Base-by-base conservation (phyloP, 1,140 invertebrate species). In the Zaprionus camerounensis region DNA sequence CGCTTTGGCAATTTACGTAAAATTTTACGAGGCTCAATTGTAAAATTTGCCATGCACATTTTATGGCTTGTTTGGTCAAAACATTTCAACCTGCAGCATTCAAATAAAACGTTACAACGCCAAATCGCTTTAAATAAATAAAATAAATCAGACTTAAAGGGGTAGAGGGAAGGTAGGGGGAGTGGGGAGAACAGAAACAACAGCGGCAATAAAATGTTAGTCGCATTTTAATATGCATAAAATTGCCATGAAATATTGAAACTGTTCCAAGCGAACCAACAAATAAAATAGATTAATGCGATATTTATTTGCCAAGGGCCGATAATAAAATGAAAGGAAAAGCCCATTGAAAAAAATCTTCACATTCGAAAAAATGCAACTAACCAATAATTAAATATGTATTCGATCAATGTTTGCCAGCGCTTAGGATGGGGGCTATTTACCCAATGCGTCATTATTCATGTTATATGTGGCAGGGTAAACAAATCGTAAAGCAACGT, bases 21-120 rank as follows among this genome's bases (percentile, higher is more conserved):
- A 82, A 78, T 87, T 86, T 87, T 80, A 82, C 80, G 70, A 82
- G 81, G 55, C 81, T 66, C 78, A 77, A 81, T 74, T 82, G 78
- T 76, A 71, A 78, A 71, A 83, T 70, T 81, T 71, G 68, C 78
- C 85, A 76, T 82, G 55, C 77, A 74, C 82, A 86, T 82, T 86
- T 86, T 82, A 86, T 82, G 80, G 77, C 80, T 76, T 75, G 70
- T 63, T 62, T 63, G 61, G 76, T 65, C 72, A 69, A 65, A 70
- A 75, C 71, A 83, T 64, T 68, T 73, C 68, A 76, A 71, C 73
- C 73, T 71, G 70, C 36, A 56, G 64, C 51, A 65, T 70, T 71
- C 77, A 79, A 70, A 79, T 73, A 72, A 70, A 81, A 64, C 34
- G 20, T 24, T 28, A 67, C 58, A 72, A 36, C 65, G 57, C 58